These are phyloP conservation scores for Podargus strigoides DNA, from an alignment of 2,797 vertebrate genomes.

Conservation along the genomic window DNA sequence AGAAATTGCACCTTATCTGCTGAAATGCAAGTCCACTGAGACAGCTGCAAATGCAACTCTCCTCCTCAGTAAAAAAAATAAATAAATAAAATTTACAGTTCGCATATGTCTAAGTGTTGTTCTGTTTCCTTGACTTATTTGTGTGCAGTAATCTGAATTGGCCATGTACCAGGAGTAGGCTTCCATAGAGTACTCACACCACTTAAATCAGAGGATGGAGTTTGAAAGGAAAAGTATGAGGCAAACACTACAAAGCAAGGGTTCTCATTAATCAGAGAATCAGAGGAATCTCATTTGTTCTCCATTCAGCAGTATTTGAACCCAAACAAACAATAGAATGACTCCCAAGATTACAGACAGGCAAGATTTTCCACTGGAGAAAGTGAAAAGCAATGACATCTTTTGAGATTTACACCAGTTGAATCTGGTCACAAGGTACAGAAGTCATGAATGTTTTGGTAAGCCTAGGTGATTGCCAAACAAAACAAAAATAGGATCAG, in stretches of 20 bases:
- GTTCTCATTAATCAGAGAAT: background rate
- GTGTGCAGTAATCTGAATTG: background rate
- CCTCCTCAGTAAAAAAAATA: background rate
- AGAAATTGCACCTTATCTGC: background rate
- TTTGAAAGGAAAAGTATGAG: background rate
- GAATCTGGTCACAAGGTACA: slow-evolving; percentile 50
- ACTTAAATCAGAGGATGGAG: background rate
- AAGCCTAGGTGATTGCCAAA: slow-evolving; percentile 41
- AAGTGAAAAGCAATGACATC: background rate
- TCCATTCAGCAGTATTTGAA: background rate
- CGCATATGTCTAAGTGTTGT: background rate
- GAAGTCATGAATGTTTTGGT: slow-evolving; percentile 44
- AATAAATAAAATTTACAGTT: background rate
- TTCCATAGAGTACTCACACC: background rate
- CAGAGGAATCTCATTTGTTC: background rate
- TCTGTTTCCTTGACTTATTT: background rate
- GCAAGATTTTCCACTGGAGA: slow-evolving; percentile 38
- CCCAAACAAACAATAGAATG: background rate
- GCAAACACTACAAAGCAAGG: background rate
- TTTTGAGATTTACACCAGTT: slow-evolving; percentile 25
- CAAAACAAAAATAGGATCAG: slow-evolving; percentile 34
- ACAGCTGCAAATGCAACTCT: background rate
- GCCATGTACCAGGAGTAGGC: background rate
- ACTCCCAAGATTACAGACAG: background rate
- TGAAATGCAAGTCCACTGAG: background rate